These are phyloP conservation scores for Gadus chalcogrammus DNA, from an alignment of 2,113 vertebrate species.

Conservation along the genomic window DNA sequence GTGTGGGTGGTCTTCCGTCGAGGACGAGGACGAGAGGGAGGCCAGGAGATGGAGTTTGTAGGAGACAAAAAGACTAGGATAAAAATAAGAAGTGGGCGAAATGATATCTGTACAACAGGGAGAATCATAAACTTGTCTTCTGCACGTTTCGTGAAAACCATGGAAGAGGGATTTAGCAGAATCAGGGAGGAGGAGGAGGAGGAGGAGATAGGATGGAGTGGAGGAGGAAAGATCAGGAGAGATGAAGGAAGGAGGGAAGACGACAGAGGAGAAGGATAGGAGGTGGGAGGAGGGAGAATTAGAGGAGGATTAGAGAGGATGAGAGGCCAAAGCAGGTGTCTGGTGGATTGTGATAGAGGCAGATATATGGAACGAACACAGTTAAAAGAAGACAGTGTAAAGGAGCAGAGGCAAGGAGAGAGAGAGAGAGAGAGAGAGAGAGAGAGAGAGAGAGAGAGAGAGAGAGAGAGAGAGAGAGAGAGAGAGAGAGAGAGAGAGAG, in stretches of 20 bases:
- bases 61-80: neutral
- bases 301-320: neutral
- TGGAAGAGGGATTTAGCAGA: conserved; percentile 4
- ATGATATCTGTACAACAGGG: neutral
- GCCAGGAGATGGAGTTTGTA: neutral
- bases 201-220: neutral
- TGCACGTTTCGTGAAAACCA: neutral
- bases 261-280: neutral
- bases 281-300: too few species aligned
- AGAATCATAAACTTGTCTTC: too few species aligned
- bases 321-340: neutral
- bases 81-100: neutral
- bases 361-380: too few species aligned
- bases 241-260: neutral
- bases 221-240: neutral
- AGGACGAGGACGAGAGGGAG: neutral
- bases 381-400: neutral
- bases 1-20: too few species aligned
- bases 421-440: too few species aligned
- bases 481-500: conserved; percentile 5
- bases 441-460: too few species aligned
- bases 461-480: neutral
- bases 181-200: neutral
- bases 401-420: neutral
- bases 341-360: too few species aligned